A percentile compares a stretch with the other conserved stretches of the same genome.
Evolutionary conservation across 2,888 invertebrate species (phyloP).

Genomic region (Druceiella hillmani): DNA sequence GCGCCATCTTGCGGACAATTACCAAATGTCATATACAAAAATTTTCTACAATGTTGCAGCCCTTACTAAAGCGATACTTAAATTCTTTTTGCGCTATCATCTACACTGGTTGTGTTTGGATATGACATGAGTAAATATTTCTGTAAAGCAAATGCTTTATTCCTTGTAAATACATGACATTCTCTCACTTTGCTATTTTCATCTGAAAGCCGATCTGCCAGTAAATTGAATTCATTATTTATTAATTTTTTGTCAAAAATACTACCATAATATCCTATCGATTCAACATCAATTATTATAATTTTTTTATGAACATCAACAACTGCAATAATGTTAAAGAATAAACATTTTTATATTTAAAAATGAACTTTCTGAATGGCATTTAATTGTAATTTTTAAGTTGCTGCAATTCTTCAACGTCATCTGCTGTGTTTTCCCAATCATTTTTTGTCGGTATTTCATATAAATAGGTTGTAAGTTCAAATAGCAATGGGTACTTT

Average conservation of each 20-base stretch:
- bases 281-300: constrained; percentile 19
- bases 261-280: constrained; percentile 15
- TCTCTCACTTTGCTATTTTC: constrained; percentile 10
- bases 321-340: constrained; percentile 17
- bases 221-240: constrained; percentile 6
- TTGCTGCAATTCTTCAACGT: too few species aligned
- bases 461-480: too few species aligned
- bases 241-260: too few species aligned
- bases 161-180: constrained; percentile 11
- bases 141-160: constrained; percentile 12
- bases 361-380: too few species aligned
- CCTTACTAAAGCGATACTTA: constrained; percentile 13
- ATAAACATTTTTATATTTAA: constrained; percentile 6
- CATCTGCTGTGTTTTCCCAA: constrained; percentile 10
- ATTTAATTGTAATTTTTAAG: too few species aligned
- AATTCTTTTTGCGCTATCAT: constrained; percentile 11
- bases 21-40: constrained; percentile 11
- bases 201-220: constrained; percentile 8
- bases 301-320: constrained; percentile 19
- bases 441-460: too few species aligned
- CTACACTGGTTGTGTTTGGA: constrained; percentile 7
- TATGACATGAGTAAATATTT: constrained; percentile 11
- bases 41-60: constrained; percentile 10
- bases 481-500: too few species aligned
- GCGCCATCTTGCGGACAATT: constrained; percentile 10